Evolutionary conservation across 2,888 invertebrate species (phyloP).

Genomic region (Nephrotoma guestfalica): DNA sequence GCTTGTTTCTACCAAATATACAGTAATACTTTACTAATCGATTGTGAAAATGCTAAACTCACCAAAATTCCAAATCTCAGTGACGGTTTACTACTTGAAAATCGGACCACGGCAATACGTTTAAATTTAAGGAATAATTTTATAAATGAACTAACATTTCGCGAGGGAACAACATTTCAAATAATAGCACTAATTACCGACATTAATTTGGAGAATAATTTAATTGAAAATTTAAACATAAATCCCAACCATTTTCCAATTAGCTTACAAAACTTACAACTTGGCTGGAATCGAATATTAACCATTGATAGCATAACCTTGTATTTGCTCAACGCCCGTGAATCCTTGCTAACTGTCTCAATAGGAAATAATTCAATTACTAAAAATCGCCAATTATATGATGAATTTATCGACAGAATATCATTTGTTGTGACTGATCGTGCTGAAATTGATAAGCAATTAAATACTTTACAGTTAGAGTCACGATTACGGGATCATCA

Average conservation of each 20-base stretch:
- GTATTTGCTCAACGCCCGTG: neutral
- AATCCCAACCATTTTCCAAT: neutral
- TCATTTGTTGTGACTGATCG: neutral
- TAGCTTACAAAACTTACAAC: neutral
- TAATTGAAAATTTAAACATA: neutral
- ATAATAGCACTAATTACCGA: neutral
- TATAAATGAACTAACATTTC: neutral
- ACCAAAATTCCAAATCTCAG: neutral
- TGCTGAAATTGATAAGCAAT: neutral
- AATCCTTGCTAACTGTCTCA: neutral
- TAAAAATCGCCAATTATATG: neutral
- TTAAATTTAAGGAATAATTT: neutral
- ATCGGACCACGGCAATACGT: neutral
- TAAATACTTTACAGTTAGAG: neutral
- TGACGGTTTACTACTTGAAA: neutral
- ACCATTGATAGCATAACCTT: neutral
- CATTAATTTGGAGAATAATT: neutral
- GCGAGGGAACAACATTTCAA: neutral
- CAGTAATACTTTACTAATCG: neutral
- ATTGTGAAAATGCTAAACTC: neutral
- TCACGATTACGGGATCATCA: neutral
- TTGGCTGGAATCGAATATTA: neutral
- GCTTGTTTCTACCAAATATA: no score
- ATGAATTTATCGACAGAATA: neutral
- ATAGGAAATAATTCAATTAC: neutral